Base-by-base conservation (phyloP, 2,888 invertebrate genomes). In the Xylocampa areola region DNA sequence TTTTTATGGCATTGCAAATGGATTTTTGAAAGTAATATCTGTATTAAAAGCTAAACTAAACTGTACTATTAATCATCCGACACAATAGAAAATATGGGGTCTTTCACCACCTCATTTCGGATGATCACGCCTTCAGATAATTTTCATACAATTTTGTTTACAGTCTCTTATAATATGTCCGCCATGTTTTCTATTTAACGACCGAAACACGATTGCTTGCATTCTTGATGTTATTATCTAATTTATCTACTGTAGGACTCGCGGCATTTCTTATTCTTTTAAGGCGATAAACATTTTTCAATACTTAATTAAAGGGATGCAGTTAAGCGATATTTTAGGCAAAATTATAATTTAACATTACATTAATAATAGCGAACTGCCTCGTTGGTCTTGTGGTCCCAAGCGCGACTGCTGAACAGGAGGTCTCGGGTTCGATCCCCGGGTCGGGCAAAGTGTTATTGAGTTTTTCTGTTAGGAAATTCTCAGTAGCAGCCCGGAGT, bases 1-100 rank as follows among this genome's bases (percentile, higher is more conserved):
- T 86, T 89, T 91, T 93, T 91, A 92, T 90, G 82, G 83, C 86
- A 82, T 79, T 76, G 86, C 84, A 88, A 92, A 92, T 91, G 88
- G 88, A 80, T 85, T 88, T 89, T 82, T 90, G 86, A 88, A 90
- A 89, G 88, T 83, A 76, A 86, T 89, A 87, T 87, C 87, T 83
- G 77, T 82, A 85, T 88, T 86, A 84, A 82, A 81, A 76, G 79
- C 76, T 79, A 73, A 70, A 78, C 66, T 72, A 68, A 74, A 72
- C 62, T 75, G 68, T 66, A 70, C 73, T 77, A 86, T 88, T 83
- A 84, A 87, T 88, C 85, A 86, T 80, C 50, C 43, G 47, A 63
- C 62, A 86, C 80, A 83, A 86, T 77, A 75, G 76, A 77, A 76
- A 74, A 75, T 73, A 77, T 73, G 60, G 69, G 76, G 69, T 74